Percentiles rank a stretch among this genome's conserved stretches.
Conservation (phyloP, 2,888 invertebrate genomes). For the Deroplatys truncata region DNA sequence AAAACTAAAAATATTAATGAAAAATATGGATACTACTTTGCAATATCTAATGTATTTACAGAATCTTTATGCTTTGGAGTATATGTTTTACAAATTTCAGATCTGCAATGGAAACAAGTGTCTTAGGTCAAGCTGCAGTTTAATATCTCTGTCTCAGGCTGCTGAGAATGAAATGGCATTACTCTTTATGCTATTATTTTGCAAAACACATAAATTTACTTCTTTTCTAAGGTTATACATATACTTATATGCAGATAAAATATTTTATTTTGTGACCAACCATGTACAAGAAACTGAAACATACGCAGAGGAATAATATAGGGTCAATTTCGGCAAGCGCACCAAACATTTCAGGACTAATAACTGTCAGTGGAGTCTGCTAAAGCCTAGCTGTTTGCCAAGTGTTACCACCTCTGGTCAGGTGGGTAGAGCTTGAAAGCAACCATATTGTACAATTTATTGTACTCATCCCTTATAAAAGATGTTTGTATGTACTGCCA, state of each 20-base stretch:
- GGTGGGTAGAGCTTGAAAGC: too few relatives aligned
- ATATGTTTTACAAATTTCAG: not conserved
- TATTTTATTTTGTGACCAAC: not conserved
- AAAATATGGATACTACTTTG: not conserved
- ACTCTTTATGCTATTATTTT: not conserved
- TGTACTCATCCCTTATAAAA: too few relatives aligned
- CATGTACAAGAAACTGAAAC: not conserved
- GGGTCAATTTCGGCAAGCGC: too few relatives aligned
- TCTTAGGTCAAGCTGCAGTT: not conserved
- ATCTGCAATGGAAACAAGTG: not conserved
- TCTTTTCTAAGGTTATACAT: not conserved
- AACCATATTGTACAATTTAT: too few relatives aligned
- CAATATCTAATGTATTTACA: not conserved
- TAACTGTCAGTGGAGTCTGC: too few relatives aligned
- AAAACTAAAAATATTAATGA: slow-evolving; percentile 8
- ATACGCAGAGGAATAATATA: too few relatives aligned
- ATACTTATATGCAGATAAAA: not conserved
- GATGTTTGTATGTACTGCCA: too few relatives aligned
- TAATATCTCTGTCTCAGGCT: not conserved
- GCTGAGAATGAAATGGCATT: not conserved
- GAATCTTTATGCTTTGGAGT: not conserved
- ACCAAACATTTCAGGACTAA: too few relatives aligned
- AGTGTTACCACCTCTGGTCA: too few relatives aligned
- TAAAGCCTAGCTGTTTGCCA: too few relatives aligned
- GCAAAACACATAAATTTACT: not conserved